These are phyloP conservation scores for Ispidina lecontei DNA, from an alignment of 2,797 vertebrate genomes.

Conservation along the genomic window DNA sequence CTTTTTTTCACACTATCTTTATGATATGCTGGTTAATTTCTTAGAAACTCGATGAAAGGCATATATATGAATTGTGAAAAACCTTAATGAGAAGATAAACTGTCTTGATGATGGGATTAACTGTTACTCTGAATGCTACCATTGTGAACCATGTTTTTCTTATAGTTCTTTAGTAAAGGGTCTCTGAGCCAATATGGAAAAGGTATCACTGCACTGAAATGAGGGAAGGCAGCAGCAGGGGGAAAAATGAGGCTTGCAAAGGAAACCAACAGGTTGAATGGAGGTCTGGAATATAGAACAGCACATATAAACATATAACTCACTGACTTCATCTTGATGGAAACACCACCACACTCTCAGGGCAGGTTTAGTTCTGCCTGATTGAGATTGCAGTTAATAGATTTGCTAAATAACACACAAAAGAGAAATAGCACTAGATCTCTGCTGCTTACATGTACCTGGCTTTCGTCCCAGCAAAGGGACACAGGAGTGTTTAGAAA, in stretches of 20 bases:
- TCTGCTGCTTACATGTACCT: conserved; percentile 28
- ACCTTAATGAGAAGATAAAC: background rate
- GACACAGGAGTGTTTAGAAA: background rate
- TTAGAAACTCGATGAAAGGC: background rate
- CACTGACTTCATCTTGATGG: background rate
- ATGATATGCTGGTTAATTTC: background rate
- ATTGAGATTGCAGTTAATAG: conserved; percentile 25
- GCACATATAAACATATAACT: background rate
- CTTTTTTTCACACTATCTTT: background rate
- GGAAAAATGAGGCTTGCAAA: background rate
- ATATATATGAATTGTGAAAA: background rate
- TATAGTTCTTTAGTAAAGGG: background rate
- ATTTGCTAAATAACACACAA: conserved; percentile 58
- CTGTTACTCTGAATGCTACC: background rate
- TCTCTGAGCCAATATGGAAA: background rate
- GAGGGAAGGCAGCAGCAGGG: background rate
- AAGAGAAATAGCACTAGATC: conserved; percentile 30
- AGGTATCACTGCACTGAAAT: background rate
- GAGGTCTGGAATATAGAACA: background rate
- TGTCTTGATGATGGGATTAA: background rate
- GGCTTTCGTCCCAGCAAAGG: conserved; percentile 33
- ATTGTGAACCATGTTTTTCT: background rate
- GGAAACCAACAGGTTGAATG: background rate
- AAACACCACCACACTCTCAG: background rate
- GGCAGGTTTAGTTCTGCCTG: conserved; percentile 9